Conservation (phyloP, 2,113 vertebrate species). For the Varanus komodoensis region DNA sequence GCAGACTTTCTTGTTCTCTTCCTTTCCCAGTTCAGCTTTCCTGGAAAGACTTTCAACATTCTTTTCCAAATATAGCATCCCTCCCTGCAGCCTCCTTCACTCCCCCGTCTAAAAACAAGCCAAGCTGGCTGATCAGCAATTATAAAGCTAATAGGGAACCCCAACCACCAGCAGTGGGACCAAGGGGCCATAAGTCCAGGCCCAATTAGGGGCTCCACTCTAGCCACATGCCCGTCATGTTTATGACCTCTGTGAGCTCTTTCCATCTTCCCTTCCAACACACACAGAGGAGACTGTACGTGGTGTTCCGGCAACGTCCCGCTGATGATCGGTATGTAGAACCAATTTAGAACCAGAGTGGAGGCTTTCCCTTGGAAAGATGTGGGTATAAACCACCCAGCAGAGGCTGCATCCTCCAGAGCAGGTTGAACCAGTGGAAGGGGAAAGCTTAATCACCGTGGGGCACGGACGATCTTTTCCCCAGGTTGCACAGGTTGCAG, state of each 20-base stretch:
- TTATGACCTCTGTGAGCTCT: not conserved
- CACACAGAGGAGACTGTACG: not conserved
- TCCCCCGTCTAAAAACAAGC: conserved; percentile 9
- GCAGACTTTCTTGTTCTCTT: not conserved
- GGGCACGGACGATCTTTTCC: no score
- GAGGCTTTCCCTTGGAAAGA: not conserved
- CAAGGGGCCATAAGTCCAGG: not conserved
- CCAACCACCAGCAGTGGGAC: not conserved
- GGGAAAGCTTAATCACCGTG: no score
- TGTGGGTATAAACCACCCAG: not conserved
- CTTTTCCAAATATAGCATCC: conserved; percentile 77
- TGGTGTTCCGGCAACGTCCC: not conserved
- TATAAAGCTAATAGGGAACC: not conserved
- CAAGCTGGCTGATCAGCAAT: not conserved
- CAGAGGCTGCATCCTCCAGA: not conserved
- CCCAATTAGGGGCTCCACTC: not conserved
- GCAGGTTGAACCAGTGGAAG: not conserved
- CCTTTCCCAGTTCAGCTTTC: conserved; percentile 69
- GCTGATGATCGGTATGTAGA: not conserved
- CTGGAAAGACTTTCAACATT: conserved; percentile 69
- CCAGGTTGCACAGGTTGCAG: no score
- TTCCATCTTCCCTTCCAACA: not conserved
- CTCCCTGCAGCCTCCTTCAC: not conserved
- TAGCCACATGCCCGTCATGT: not conserved
- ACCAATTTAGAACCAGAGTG: not conserved